Base-by-base conservation (phyloP, 2,113 vertebrate species). In the Nothobranchius kuhntae region DNA sequence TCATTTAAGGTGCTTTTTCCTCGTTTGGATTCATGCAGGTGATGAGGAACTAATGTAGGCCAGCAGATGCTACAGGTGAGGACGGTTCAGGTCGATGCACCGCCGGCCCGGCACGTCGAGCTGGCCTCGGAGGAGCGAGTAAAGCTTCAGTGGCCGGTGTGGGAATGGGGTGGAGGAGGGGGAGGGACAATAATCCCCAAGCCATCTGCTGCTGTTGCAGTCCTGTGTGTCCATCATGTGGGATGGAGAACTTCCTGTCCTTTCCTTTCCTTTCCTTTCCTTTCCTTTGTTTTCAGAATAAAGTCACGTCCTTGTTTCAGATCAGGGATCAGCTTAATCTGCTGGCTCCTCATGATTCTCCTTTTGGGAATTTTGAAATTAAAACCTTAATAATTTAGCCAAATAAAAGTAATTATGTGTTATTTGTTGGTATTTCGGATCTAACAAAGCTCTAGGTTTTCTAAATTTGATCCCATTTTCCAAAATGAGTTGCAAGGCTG, bases 201-300 rank as follows among this genome's bases (percentile, higher is more conserved):
- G 73, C 89, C 92, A 92, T 92, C 88, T 93, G 90, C 75, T 87
- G 87, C 80, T 66, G 38, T 75, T 56, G 54, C 78, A 55, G 5
- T 63, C 53, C 71, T 62, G 42, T 66, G 65, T 82, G 63, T 70
- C 63, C 30, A 30, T 30, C 2, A 38, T 68, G 21, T 21, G 70
- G 78, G 50, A 64, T 55, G 38, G 11, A 0, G 14, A 65, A 70
- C 63, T 71, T 61, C 45, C 67, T 69, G 62, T 80, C 75, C 80
- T 65, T n/a, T 56, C 73, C 70, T 7, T 54, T 53, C 45, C 67
- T 69, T 65, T 80, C 75, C 80, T 65, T n/a, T 56, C 73, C 70
- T 7, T 54, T 53, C 53, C 50, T 46, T 69, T 47, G 15, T 46
- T 26, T 42, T 68, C 1, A 35, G 44, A 36, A 68, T 59, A 13